Base-by-base conservation (phyloP, 1,140 invertebrate genomes). In the Drosophila busckii region DNA sequence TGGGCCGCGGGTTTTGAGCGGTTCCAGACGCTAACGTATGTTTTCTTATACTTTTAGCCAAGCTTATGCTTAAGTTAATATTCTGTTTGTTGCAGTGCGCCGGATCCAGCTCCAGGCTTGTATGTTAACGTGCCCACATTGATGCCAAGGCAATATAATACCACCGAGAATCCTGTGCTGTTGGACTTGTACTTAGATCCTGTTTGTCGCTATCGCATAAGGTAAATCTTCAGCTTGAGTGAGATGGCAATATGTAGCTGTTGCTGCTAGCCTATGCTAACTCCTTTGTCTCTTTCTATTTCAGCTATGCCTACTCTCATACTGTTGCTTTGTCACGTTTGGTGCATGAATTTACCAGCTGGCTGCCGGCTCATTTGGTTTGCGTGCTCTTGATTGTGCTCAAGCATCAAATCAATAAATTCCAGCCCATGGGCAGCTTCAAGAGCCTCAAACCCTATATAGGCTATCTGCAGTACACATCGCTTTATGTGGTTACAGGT, bases 1-100 rank as follows among this genome's bases (percentile, higher is more conserved):
- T 93, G 92, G 92, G 90, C 89, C 7, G 73, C 88, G 3, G 91
- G 91, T 60, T 88, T 90, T 44, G 90, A 91, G 25, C 89, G 90
- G 45, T 89, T 90, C 69, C 88, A 89, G 63, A 90, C 90, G 73
- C 89, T 93, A 37, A 91, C 90, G 88, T 92, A 87, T 88, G 89
- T 19, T 32, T 17, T 6, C 0, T 8, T 7, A 9, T 4, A 16
- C 34, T 40, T 3, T 10, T 1, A 1, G 0, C 16, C 15, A 20
- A 34, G 8, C 4, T 4, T 0, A 10, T 7, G 6, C n/a, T n/a
- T 26, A 10, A 32, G 16, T 25, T 16, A 0, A 3, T 16, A 5
- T 5, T 3, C 5, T 25, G 22, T 7, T 10, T 8, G 3, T 19
- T 50, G n/a, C 44, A 82, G 75, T 2, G 54, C 75, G 0, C 12